A percentile compares a stretch with the other conserved stretches of the same genome.
phyloP scores from a whole-genome alignment of 2,113 vertebrate species.

The Sterna hirundo region DNA sequence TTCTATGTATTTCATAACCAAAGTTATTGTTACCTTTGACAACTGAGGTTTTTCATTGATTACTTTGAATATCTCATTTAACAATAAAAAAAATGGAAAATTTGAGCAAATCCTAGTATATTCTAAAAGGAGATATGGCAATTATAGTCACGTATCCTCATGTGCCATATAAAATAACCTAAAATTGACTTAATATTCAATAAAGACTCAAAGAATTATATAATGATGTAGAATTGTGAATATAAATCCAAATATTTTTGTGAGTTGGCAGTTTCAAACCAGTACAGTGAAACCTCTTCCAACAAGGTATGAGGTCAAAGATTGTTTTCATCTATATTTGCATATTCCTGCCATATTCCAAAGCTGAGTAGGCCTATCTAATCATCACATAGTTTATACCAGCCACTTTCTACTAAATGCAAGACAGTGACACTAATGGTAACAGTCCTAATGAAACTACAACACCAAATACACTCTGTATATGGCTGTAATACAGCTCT shows the following conservation, averaged over 20 bases:
- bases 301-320: background rate
- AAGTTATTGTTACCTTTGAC: background rate
- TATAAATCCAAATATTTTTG: background rate
- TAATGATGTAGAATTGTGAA: background rate
- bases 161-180: background rate
- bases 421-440: background rate
- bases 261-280: background rate
- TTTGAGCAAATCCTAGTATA: background rate
- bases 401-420: background rate
- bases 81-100: background rate
- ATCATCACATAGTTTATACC: background rate
- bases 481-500: background rate
- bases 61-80: background rate
- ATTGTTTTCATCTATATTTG: background rate
- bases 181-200: background rate
- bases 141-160: background rate
- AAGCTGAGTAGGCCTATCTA: background rate
- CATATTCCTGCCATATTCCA: background rate
- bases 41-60: background rate
- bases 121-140: background rate
- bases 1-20: background rate
- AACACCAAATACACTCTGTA: background rate
- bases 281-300: background rate
- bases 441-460: background rate
- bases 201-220: background rate